Percentiles rank a stretch among this genome's conserved stretches.
Evolutionary conservation across 2,888 invertebrate genomes (phyloP).

Genomic region (Carcina quercana): DNA sequence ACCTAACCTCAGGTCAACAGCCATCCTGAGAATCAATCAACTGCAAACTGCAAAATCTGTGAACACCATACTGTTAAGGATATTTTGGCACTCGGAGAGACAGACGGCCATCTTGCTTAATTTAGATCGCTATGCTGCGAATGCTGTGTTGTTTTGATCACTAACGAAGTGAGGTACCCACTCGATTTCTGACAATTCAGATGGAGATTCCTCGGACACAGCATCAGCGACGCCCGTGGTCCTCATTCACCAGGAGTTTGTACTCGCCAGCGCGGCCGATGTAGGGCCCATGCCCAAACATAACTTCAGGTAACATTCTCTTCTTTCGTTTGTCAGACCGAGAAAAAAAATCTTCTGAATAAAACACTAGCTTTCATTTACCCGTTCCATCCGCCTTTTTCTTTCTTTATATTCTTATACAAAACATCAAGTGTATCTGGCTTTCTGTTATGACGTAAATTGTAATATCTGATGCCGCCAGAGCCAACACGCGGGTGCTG

Average conservation of each 20-base stretch:
- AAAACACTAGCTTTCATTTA: background rate
- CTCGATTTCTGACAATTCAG: too few species aligned
- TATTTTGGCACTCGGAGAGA: too few species aligned
- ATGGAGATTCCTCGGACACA: conserved; percentile 25
- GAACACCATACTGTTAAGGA: too few species aligned
- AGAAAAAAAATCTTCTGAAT: background rate
- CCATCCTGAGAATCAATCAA: too few species aligned
- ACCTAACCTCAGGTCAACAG: too few species aligned
- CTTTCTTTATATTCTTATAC: background rate
- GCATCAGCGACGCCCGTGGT: conserved; percentile 42
- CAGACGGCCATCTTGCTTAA: too few species aligned
- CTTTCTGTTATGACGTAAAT: too few species aligned
- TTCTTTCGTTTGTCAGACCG: background rate
- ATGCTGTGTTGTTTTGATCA: background rate
- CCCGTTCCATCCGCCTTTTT: background rate
- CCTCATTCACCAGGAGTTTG: conserved; percentile 46
- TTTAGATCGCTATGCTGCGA: too few species aligned
- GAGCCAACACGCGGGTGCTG: conserved; percentile 32
- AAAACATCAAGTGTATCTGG: background rate
- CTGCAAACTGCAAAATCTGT: too few species aligned
- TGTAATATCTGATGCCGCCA: too few species aligned
- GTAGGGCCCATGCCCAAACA: conserved; percentile 49
- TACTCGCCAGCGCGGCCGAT: conserved; percentile 42
- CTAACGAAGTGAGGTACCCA: background rate
- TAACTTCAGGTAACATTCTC: conserved; percentile 36